These are phyloP conservation scores for Mormyrus hasselquistii DNA, from an alignment of 2,797 vertebrate species.

Conservation along the genomic window DNA sequence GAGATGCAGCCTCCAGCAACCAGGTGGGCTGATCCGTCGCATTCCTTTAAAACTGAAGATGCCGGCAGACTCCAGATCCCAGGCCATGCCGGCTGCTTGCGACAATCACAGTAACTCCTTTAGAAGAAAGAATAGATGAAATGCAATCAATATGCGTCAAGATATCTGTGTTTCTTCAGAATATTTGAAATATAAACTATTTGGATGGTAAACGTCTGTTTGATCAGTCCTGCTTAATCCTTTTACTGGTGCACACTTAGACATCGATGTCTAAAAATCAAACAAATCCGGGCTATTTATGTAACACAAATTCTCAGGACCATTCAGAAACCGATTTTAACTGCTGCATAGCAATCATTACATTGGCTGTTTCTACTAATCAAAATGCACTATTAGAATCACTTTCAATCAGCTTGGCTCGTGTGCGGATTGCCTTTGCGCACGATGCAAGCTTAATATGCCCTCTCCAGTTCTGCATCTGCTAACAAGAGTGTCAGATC, in stretches of 20 bases:
- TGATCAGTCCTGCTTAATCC: not conserved
- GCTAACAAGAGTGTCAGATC: not conserved
- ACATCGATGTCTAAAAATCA: not conserved
- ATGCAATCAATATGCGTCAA: not conserved
- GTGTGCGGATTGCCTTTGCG: not conserved
- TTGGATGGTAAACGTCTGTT: not conserved
- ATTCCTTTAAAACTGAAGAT: not conserved
- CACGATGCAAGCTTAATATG: not conserved
- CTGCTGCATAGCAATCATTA: not conserved
- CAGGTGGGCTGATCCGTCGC: not conserved
- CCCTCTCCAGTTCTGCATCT: not conserved
- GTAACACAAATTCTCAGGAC: not conserved
- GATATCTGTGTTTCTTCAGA: not conserved
- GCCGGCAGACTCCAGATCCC: not conserved
- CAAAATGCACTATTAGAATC: not conserved
- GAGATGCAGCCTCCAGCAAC: not conserved
- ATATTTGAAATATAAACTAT: not conserved
- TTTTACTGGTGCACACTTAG: not conserved
- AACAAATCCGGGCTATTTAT: not conserved
- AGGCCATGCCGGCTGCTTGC: not conserved
- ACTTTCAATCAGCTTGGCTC: not conserved
- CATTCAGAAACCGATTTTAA: not conserved
- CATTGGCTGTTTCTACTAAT: not conserved
- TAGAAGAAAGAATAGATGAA: not conserved
- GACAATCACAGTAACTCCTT: not conserved